Conservation (phyloP, 2,797 vertebrate species). For the Neoniphon sammara region DNA sequence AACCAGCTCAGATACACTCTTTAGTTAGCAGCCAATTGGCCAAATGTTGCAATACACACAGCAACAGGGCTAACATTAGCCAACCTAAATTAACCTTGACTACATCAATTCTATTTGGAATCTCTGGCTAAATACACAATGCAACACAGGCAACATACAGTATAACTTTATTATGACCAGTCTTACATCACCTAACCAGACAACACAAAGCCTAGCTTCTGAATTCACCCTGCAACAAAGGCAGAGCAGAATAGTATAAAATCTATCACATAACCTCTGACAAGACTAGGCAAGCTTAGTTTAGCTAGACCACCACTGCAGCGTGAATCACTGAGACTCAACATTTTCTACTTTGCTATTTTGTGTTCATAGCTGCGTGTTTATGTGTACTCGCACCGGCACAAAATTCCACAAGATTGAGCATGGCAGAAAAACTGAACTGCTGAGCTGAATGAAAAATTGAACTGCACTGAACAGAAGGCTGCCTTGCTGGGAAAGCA, state of each 20-base stretch:
- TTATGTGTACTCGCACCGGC: too few species aligned
- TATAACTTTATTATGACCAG: background rate
- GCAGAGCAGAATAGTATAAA: background rate
- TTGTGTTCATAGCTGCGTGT: too few species aligned
- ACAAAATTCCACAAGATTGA: too few species aligned
- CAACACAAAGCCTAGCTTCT: background rate
- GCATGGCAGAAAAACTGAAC: too few species aligned
- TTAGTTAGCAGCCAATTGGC: background rate
- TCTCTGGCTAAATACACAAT: too few species aligned
- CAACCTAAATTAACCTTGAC: constrained; percentile 4
- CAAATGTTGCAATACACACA: constrained; percentile 9
- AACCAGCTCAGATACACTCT: background rate
- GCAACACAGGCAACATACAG: background rate
- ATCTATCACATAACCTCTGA: background rate
- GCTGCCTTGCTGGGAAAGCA: too few species aligned
- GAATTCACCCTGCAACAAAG: background rate
- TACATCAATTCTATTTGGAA: background rate
- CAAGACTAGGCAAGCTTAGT: too few species aligned
- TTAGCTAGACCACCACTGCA: too few species aligned
- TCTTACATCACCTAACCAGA: constrained; percentile 3
- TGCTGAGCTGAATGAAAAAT: too few species aligned
- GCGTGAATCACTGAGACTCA: too few species aligned
- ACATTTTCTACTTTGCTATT: too few species aligned
- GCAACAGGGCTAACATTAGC: constrained; percentile 12
- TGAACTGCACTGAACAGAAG: too few species aligned